Percentiles rank a stretch among this genome's conserved stretches.
Evolutionary conservation across 2,113 vertebrate species (phyloP).

Genomic region (Psophia crepitans): DNA sequence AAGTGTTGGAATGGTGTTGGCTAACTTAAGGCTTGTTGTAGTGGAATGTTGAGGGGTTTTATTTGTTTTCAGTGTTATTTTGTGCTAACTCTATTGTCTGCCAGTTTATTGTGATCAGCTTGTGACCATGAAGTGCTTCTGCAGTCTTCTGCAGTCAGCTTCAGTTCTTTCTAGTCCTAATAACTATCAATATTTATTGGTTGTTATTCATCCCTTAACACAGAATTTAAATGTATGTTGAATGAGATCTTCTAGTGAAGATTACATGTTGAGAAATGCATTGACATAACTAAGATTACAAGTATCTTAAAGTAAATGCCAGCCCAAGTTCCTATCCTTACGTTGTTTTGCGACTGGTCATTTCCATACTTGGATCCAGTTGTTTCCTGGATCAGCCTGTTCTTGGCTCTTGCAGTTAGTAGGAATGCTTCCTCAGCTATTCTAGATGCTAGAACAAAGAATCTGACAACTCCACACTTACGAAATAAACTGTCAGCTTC

Average conservation of each 20-base stretch:
- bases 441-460: not conserved
- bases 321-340: not conserved
- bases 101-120: not conserved
- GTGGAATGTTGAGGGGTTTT: slow-evolving; percentile 1
- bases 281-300: not conserved
- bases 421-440: not conserved
- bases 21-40: not conserved
- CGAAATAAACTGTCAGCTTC: not conserved
- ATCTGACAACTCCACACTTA: not conserved
- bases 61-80: not conserved
- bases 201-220: not conserved
- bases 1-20: slow-evolving; percentile 26
- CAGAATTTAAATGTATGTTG: not conserved
- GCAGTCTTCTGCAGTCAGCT: not conserved
- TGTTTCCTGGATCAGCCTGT: not conserved
- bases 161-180: not conserved
- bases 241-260: not conserved
- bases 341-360: not conserved
- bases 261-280: not conserved
- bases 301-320: not conserved
- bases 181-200: not conserved
- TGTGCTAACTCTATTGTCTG: not conserved
- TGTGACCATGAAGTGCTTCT: not conserved
- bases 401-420: not conserved
- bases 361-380: not conserved